Evolutionary conservation across 2,113 vertebrate genomes (phyloP), one percentile per base, ranked within the genome.

Genomic region (Panthera uncia): DNA sequence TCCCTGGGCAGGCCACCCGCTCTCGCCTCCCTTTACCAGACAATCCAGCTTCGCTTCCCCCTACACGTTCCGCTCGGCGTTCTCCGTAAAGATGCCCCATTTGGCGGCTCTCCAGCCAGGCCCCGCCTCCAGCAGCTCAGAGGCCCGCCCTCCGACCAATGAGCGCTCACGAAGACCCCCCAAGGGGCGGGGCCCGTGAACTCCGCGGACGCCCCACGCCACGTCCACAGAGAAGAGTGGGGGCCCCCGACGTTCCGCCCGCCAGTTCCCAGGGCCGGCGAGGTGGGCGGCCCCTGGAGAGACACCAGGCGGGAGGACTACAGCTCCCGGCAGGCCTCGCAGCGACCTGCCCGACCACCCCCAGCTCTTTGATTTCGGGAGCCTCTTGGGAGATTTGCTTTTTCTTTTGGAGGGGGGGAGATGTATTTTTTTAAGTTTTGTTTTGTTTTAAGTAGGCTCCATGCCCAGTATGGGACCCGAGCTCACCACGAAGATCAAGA

Each of bases 151-250:
- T 0, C 65, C 8, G 1, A 10, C 97, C 98, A 98, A 98, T 97
- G 38, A 76, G 6, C 0, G 66, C 1, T 14, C 81, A 2, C 4
- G 48, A 80, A 18, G 13, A 4, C 12, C 21, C 73, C 16, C 33
- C 3, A 0, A 0, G 50, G 57, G 97, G 97, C 96, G 97, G 86
- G 33, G 87, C 89, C 57, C 4, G 6, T 0, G 89, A 16, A 38
- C 5, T 13, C 4, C 0, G 27, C 23, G 6, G 36, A 23, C 11
- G 11, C 36, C 52, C 92, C 80, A 81, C 94, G 98, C 98, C 98
- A 98, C 98, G 98, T 98, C 97, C 97, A 88, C 97, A 97, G 57
- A 68, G 50, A 5, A 74, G 33, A 82, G 2, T 13, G 12, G 4
- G 4, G 6, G 61, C 15, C 8, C 3, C 3, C 41, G 55, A 66